phyloP scores from a whole-genome alignment of 2,113 vertebrate species.

The Numenius arquata region DNA sequence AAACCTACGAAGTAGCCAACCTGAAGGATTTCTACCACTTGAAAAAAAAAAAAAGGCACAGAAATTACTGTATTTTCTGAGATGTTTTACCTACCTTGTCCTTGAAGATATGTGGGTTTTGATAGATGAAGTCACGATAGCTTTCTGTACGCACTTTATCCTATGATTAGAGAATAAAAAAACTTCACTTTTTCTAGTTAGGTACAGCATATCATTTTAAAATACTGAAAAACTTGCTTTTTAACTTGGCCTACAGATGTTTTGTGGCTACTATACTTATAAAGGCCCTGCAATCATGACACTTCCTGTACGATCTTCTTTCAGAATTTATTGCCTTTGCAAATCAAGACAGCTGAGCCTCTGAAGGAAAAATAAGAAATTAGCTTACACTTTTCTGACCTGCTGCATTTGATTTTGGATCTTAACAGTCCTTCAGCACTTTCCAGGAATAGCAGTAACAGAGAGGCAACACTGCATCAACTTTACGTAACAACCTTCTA shows the following conservation, averaged over 20 bases:
- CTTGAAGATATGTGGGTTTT: conserved; percentile 89
- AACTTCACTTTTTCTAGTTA: not conserved
- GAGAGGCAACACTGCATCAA: not conserved
- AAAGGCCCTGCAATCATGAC: not conserved
- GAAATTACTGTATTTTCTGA: not conserved
- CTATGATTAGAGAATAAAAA: conserved; percentile 65
- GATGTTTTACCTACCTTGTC: conserved; percentile 86
- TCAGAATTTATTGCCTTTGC: not conserved
- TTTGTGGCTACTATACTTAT: not conserved
- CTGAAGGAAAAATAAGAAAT: not conserved
- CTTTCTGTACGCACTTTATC: conserved; percentile 93
- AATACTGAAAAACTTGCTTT: not conserved
- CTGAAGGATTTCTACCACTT: not conserved
- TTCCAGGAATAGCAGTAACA: not conserved
- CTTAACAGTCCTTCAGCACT: not conserved
- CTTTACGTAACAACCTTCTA: not conserved
- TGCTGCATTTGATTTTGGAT: not conserved
- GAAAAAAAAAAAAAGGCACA: not conserved
- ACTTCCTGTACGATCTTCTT: not conserved
- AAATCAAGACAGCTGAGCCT: not conserved
- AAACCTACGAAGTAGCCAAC: not conserved
- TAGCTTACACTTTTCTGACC: not conserved
- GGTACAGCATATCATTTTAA: not conserved
- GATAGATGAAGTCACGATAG: conserved; percentile 93
- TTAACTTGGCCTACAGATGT: not conserved